Base-by-base conservation (phyloP, 2,888 invertebrate genomes). In the Caenorhabditis sp. region DNA sequence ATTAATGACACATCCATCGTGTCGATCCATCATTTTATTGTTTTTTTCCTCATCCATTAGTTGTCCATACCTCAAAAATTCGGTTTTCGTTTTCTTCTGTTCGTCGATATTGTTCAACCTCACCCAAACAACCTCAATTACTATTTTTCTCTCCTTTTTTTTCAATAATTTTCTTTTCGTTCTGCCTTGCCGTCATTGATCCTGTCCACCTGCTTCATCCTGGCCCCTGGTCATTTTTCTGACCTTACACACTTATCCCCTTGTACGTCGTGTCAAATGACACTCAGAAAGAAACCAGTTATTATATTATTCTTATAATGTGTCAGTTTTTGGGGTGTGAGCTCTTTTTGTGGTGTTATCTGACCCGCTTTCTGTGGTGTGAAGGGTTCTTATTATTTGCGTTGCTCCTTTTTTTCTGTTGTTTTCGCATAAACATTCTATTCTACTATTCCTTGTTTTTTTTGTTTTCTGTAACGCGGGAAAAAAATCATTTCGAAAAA, bases 51-150 rank as follows among this genome's bases (percentile, higher is more conserved):
- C 55, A 54, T 54, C 31, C 31, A 31, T 31, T 31, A 31, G 31
- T 31, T 31, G 31, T 31, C 5, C 10, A 31, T 31, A 6, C 31
- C 31, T 31, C 31, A 31, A 31, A 31, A 31, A 6, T 31, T 31
- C 10, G 5, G 36, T 61, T 8, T 61, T 21, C 23, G 31, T 62
- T 27, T 31, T 53, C 53, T 54, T 54, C 62, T 54, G 53, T 61
- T 53, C 51, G 26, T 61, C 43, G 26, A 24, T 17, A 26, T 14
- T 43, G 43, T 61, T 61, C 49, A 24, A 17, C 50, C 17, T 62
- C 24, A 14, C 61, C 31, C 54, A 36, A 54, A 21, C 62, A 37
- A 54, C 55, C 54, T 62, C 14, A 37, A 54, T 37, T 36, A 54
- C 54, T 31, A 62, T 36, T 19, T 37, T 6, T 54, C 37, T 31